Percentiles rank a stretch among this genome's conserved stretches.
Conservation (phyloP, 1,140 invertebrate genomes). For the Calliphora vicina region DNA sequence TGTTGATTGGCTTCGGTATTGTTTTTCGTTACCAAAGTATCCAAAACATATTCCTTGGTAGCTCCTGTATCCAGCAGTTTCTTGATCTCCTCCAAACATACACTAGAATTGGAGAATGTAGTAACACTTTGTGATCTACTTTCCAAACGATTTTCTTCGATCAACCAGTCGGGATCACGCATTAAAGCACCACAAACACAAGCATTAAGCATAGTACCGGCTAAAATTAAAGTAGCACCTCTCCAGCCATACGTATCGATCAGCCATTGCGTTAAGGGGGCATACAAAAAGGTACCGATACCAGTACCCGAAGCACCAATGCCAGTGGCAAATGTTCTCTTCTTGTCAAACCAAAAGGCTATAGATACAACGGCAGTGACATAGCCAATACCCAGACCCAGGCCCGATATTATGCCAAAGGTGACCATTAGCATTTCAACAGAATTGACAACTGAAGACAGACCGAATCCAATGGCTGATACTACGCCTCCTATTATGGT, state of each 20-base stretch:
- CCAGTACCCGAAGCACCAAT: constrained; percentile 87
- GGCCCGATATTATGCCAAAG: constrained; percentile 85
- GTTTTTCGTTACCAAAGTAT: constrained; percentile 68
- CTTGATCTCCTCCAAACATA: constrained; percentile 71
- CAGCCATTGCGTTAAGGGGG: constrained; percentile 81
- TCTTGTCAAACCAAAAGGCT: constrained; percentile 96
- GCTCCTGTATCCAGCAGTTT: constrained; percentile 72
- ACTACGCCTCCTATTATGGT: constrained; percentile 82
- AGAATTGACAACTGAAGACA: constrained; percentile 77
- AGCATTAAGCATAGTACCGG: constrained; percentile 86
- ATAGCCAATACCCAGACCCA: constrained; percentile 86
- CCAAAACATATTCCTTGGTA: constrained; percentile 72
- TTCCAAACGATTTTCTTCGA: constrained; percentile 66
- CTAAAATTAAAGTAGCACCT: constrained; percentile 82
- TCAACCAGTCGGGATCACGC: constrained; percentile 84
- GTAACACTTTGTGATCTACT: constrained; percentile 62
- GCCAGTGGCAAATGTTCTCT: constrained; percentile 89
- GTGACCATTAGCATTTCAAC: constrained; percentile 83
- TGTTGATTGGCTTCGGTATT: constrained; percentile 63
- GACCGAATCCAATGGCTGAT: constrained; percentile 79
- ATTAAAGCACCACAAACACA: constrained; percentile 89
- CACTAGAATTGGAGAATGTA: constrained; percentile 62
- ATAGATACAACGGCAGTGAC: constrained; percentile 92
- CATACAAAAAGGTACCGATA: constrained; percentile 76
- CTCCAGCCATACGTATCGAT: constrained; percentile 85